These are phyloP conservation scores for Poecilia latipinna DNA, from an alignment of 2,113 vertebrate species.

Conservation along the genomic window DNA sequence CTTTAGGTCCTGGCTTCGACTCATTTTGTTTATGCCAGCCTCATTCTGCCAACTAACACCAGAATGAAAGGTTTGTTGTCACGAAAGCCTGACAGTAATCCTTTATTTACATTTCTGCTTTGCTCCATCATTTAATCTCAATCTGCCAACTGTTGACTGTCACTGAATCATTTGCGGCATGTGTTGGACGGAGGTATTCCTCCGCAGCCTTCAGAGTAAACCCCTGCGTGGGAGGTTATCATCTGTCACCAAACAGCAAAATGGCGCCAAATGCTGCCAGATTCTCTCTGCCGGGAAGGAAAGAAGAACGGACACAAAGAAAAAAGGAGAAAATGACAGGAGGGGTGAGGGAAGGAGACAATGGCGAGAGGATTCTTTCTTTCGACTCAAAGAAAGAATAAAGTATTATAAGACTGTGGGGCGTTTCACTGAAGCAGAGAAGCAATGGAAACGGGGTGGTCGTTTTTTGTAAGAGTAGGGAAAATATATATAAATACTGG, in stretches of 20 bases:
- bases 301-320: too few species aligned
- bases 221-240: conserved; percentile 57
- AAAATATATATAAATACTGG: too few species aligned
- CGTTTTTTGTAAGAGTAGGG: too few species aligned
- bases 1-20: conserved; percentile 21
- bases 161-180: conserved; percentile 40
- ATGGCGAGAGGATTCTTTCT: too few species aligned
- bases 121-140: conserved; percentile 33
- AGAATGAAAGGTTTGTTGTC: conserved; percentile 18
- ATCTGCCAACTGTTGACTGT: conserved; percentile 33
- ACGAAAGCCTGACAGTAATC: conserved; percentile 39
- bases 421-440: too few species aligned
- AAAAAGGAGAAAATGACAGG: too few species aligned
- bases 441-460: too few species aligned
- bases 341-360: conserved; percentile 11
- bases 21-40: conserved; percentile 16
- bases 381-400: too few species aligned
- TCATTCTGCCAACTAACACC: conserved; percentile 35
- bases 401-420: too few species aligned
- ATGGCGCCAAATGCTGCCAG: conserved; percentile 37
- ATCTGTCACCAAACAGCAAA: conserved; percentile 33
- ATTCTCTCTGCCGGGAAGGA: conserved; percentile 9
- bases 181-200: conserved; percentile 30
- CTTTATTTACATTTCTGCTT: conserved; percentile 42
- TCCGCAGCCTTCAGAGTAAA: conserved; percentile 19